phyloP scores from a whole-genome alignment of 1,140 invertebrate species.

The Heliconius nattereri region DNA sequence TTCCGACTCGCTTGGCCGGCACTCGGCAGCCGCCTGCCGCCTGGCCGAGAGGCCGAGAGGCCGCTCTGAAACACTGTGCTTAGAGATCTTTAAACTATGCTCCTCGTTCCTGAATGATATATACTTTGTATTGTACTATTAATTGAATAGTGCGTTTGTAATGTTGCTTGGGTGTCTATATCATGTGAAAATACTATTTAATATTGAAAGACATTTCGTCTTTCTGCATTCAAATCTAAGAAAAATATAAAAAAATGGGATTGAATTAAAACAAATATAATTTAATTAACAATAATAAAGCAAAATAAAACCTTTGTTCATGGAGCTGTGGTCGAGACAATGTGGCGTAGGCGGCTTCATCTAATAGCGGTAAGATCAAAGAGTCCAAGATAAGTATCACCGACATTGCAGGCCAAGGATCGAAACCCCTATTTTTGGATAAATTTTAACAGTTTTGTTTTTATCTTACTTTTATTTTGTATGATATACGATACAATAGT shows the following conservation, averaged over 20 bases:
- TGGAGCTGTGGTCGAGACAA: conserved; percentile 45
- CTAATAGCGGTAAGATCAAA: conserved; percentile 67
- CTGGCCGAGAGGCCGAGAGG: neutral
- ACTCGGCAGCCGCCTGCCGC: too few relatives aligned
- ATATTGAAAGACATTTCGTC: neutral
- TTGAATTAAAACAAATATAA: neutral
- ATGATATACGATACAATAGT: neutral
- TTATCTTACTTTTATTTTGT: conserved; percentile 47
- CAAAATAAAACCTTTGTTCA: conserved; percentile 42
- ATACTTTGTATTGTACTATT: neutral
- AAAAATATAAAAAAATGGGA: neutral
- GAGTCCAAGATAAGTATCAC: conserved; percentile 67
- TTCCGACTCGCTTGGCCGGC: conserved; percentile 24
- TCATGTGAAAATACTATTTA: neutral
- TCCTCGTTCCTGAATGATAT: neutral
- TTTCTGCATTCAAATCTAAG: neutral
- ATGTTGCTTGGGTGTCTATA: neutral
- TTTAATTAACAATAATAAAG: conserved; percentile 33
- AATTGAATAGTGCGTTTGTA: neutral
- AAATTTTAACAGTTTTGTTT: conserved; percentile 65
- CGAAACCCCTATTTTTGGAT: conserved; percentile 68
- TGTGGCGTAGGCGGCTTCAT: conserved; percentile 51
- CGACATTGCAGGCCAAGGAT: conserved; percentile 53
- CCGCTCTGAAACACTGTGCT: conserved; percentile 18
- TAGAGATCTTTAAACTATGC: conserved; percentile 23